Conservation (phyloP, 2,797 vertebrate genomes). For the Poeciliopsis turneri region DNA sequence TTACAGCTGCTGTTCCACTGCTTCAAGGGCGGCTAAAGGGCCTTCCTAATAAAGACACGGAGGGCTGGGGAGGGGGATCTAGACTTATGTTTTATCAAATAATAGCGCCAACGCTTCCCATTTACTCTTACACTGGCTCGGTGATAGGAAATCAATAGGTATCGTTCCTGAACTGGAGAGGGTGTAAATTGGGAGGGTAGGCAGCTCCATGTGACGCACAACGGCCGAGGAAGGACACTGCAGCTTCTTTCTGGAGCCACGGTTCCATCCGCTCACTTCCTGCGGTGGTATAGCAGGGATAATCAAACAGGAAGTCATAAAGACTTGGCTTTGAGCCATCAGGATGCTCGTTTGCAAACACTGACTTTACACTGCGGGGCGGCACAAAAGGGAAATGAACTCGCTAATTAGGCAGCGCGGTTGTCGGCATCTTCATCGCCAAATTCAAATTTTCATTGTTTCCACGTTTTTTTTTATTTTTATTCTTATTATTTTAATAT, state of each 20-base stretch:
- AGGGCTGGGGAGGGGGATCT: slow-evolving; percentile 13
- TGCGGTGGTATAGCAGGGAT: slow-evolving; percentile 37
- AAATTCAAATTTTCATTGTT: background rate
- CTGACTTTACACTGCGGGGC: slow-evolving; percentile 24
- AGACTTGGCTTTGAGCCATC: slow-evolving; percentile 37
- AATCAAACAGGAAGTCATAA: slow-evolving; percentile 53
- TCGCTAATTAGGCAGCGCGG: slow-evolving; percentile 23
- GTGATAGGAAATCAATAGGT: slow-evolving; percentile 79
- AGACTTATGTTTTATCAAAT: slow-evolving; percentile 67
- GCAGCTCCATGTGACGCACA: slow-evolving; percentile 59
- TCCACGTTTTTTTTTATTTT: background rate
- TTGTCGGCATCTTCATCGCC: slow-evolving; percentile 18
- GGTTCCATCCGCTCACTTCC: slow-evolving; percentile 54
- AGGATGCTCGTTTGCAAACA: slow-evolving; percentile 37
- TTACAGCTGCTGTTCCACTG: slow-evolving; percentile 31
- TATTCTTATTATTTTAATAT: slow-evolving; percentile 2
- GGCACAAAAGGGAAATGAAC: slow-evolving; percentile 17
- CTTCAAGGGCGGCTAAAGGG: slow-evolving; percentile 31
- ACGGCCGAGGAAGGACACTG: slow-evolving; percentile 54
- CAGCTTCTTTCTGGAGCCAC: slow-evolving; percentile 48
- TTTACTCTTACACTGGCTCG: slow-evolving; percentile 70
- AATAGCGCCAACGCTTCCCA: slow-evolving; percentile 73
- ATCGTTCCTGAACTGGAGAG: slow-evolving; percentile 67
- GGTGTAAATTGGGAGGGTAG: slow-evolving; percentile 65
- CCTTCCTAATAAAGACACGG: slow-evolving; percentile 56